Base-by-base conservation (phyloP, 2,888 invertebrate genomes). In the Lithodes maja region DNA sequence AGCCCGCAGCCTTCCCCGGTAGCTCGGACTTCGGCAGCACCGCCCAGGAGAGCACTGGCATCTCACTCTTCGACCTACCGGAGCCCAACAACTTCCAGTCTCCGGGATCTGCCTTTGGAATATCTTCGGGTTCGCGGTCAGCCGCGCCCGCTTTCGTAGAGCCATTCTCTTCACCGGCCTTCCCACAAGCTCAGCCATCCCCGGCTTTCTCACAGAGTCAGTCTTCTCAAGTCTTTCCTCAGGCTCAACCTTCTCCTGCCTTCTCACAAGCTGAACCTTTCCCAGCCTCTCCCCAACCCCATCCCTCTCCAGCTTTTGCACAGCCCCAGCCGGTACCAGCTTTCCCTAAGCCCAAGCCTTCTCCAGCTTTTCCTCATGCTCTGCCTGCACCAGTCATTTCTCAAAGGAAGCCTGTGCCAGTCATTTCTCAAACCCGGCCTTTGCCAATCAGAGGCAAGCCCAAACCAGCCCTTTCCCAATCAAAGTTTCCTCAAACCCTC, bases 1-100 rank as follows among this genome's bases (percentile, higher is more conserved):
- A 83, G 49, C 87, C 83, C n/a, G 53, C 69, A 17, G 12, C 15
- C 1, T 87, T 87, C 83, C 87, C 87, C 2, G 87, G 87, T 33
- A 1, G 15, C 61, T 15, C 5, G 2, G 9, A 53, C 33, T 55
- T 33, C 33, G 17, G 3, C 50, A 50, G 12, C 50, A 12, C 49
- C 2, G 49, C 12, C 33, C 75, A 17, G 2, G 3, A 17, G 33
- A 77, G 33, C 2, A 9, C 75, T 53, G 15, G 80, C 33, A 33
- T 17, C 54, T 7, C 15, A 2, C 17, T 17, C 55, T 80, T 68
- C 81, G 50, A 3, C 15, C 15, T 50, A 15, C 17, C 80, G 33
- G 55, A 1, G 5, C 80, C 12, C 80, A 80, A 49, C 80, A n/a
- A n/a, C 15, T 71, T 71, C 5, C 71, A 12, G 71, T 71, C 71